Base-by-base conservation (phyloP, 1,140 invertebrate species). In the Mercenaria mercenaria region DNA sequence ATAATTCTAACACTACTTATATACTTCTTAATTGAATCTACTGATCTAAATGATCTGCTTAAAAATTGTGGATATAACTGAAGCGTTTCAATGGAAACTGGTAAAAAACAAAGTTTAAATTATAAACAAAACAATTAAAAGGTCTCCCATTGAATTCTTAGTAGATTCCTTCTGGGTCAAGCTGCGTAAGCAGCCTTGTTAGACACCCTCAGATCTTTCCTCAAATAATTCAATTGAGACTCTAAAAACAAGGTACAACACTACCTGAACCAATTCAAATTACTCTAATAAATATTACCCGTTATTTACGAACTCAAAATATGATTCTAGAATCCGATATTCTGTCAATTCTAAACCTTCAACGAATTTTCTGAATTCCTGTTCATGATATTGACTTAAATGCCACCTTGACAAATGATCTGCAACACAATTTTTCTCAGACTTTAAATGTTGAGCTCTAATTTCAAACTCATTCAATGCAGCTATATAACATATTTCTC, bases 11-110 rank as follows among this genome's bases (percentile, higher is more conserved):
- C 20, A 18, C 43, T 15, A 76, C 47, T 50, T 11, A 86, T 50
- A 50, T 84, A 84, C 72, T 84, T 84, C 8, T 29, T 82, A 29
- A 64, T 64, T n/a, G 8, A 32, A 15, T 39, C 59, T 59, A 82
- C 56, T n/a, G 32, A 56, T 18, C 23, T 26, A 82, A 82, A 32
- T 2, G 32, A 20, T 8, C 29, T 61, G 18, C 56, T n/a, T 0
- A 79, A 23, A 87, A 87, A 87, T n/a, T 79, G 56, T 20, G 32
- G 32, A 67, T 61, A 64, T 29, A 37, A 23, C n/a, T 50, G 47
- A n/a, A 79, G 39, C 6, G 69, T 79, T 47, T 47, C 43, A 47
- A 15, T 47, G 6, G 43, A 47, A 47, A 15, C 15, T 8, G 43
- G 43, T 47, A 47, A 47, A 47, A 6, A 6, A 47, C 43, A 47